Evolutionary conservation across 2,888 invertebrate genomes (phyloP), one percentile per base, ranked within the genome.

Genomic region (Melitaea athalia): DNA sequence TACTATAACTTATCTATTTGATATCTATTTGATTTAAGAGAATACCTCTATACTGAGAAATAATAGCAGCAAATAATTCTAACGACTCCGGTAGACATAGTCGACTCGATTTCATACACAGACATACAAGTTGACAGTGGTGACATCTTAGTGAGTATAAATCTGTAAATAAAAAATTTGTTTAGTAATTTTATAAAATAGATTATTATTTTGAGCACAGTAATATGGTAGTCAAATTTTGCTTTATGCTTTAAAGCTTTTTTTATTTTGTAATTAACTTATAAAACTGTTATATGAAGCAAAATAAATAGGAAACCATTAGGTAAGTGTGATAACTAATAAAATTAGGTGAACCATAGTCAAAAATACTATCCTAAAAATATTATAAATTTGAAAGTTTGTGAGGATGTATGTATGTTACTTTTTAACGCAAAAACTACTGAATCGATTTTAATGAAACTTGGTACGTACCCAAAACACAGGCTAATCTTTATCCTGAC

Each of bases 41-140:
- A 38, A 38, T 55, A 92, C 93, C 93, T 85, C 81, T 87, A 64
- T 93, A 93, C 50, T 92, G 92, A 4, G 82, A 77, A 0, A 93
- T 83, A n/a, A 93, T 84, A 0, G 90, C 86, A 0, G 91, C 90
- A 55, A 93, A 88, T 3, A 93, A 74, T 45, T 91, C 88, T 42
- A 92, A 72, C 0, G 92, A 73, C 65, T 91, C 89, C 0, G 91
- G 85, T 73, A 92, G 69, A 72, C 92, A 90, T 0, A 83, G 71
- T 0, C 82, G 74, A 72, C 87, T 90, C 0, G 89, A 88, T 53
- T 86, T 85, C 83, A 92, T 83, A 69, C 91, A 91, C 14, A 93
- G 70, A 42, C 81, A 80, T 1, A 89, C 84, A 57, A 93, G 73
- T 45, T 82, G 77, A 0, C 80, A 72, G 75, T 93, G 89, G 63